Evolutionary conservation across 1,140 invertebrate species (phyloP).

Genomic region (Hestina assimilis): DNA sequence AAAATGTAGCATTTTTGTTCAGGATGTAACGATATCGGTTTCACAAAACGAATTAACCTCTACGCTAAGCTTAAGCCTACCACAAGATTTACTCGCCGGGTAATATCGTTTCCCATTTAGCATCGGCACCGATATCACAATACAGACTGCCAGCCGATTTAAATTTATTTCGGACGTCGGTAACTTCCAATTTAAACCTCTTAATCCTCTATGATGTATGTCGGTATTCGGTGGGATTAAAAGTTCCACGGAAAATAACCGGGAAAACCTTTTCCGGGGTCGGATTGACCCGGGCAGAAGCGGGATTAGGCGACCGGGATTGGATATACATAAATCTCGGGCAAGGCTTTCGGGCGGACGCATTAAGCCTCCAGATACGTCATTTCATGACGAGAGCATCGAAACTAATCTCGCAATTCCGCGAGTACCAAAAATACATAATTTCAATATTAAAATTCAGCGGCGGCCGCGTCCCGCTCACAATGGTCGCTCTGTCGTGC

Average conservation of each 20-base stretch:
- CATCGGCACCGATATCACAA: conserved; percentile 73
- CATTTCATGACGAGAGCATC: conserved; percentile 62
- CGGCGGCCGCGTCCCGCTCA: conserved; percentile 45
- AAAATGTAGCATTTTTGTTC: conserved; percentile 9
- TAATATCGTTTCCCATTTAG: conserved; percentile 73
- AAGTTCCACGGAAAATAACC: conserved; percentile 78
- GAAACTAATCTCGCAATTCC: conserved; percentile 60
- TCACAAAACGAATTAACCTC: conserved; percentile 15
- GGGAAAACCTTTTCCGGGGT: conserved; percentile 77
- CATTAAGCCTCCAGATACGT: conserved; percentile 75
- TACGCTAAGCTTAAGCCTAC: conserved; percentile 47
- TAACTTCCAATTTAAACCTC: conserved; percentile 79
- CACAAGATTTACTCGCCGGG: conserved; percentile 64
- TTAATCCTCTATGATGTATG: conserved; percentile 78
- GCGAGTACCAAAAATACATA: conserved; percentile 52
- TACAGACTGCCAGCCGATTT: conserved; percentile 74
- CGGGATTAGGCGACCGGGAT: conserved; percentile 74
- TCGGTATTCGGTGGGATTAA: conserved; percentile 77
- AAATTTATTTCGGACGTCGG: conserved; percentile 78
- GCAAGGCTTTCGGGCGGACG: conserved; percentile 69
- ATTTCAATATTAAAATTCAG: conserved; percentile 76
- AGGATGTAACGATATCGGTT: neutral
- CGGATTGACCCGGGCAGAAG: conserved; percentile 72
- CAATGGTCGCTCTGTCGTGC: conserved; percentile 62
- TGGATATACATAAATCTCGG: conserved; percentile 76